phyloP scores from a whole-genome alignment of 2,888 invertebrate species.

The Crocallis elinguaria region DNA sequence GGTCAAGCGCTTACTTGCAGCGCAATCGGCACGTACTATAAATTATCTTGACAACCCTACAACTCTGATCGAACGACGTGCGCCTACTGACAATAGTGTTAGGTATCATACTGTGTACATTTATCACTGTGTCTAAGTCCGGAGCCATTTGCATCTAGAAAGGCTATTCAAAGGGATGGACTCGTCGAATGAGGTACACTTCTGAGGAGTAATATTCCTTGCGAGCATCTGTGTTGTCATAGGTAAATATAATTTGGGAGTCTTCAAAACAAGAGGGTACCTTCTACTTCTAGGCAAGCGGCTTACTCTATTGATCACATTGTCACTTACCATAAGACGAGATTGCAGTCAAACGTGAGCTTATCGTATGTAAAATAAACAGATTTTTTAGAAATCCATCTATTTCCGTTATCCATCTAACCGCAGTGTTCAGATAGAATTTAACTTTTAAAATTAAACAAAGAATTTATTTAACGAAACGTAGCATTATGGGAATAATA shows the following conservation, averaged over 20 bases:
- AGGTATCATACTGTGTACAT: conserved; percentile 3
- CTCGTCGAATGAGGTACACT: too few species aligned
- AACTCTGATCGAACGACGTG: not conserved
- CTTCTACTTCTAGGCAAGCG: too few species aligned
- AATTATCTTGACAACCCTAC: not conserved
- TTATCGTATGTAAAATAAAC: too few species aligned
- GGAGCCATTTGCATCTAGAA: conserved; percentile 51
- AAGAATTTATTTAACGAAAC: conserved; percentile 41
- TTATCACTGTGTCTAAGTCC: conserved; percentile 29
- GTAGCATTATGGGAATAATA: conserved; percentile 41
- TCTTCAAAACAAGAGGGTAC: too few species aligned
- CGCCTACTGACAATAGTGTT: not conserved
- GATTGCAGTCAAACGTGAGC: too few species aligned
- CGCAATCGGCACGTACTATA: not conserved
- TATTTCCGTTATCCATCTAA: conserved; percentile 28
- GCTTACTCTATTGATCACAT: too few species aligned
- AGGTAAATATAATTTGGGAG: too few species aligned
- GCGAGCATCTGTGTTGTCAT: too few species aligned
- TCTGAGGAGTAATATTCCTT: too few species aligned
- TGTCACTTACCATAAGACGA: too few species aligned
- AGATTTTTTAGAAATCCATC: conserved; percentile 39
- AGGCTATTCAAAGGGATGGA: conserved; percentile 45
- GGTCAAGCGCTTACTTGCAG: not conserved
- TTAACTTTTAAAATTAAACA: conserved; percentile 43
- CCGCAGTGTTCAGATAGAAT: conserved; percentile 23